Evolutionary conservation across 2,113 vertebrate genomes (phyloP).

Genomic region (Talpa occidentalis): DNA sequence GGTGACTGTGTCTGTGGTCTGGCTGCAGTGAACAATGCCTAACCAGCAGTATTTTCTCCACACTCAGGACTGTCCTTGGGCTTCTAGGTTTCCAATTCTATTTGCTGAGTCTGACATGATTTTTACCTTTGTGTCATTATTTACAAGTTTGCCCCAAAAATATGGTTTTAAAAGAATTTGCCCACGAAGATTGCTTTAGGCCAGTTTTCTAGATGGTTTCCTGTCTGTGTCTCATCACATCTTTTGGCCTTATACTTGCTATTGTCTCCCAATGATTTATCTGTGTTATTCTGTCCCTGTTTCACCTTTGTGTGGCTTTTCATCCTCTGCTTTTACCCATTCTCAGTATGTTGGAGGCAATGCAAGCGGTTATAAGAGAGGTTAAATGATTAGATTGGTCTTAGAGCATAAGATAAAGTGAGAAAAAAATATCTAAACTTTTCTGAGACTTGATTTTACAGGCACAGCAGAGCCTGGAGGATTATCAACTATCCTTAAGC

Average conservation of each 20-base stretch:
- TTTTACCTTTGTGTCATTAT: conserved; percentile 34
- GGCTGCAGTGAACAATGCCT: conserved; percentile 48
- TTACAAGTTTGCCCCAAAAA: conserved; percentile 26
- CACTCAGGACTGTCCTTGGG: conserved; percentile 47
- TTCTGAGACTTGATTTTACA: too few relatives aligned
- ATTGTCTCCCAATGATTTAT: neutral
- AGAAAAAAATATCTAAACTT: too few relatives aligned
- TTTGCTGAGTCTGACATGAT: conserved; percentile 58
- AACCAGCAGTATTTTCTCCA: conserved; percentile 61
- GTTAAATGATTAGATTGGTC: too few relatives aligned
- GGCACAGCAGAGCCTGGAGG: too few relatives aligned
- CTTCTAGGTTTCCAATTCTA: conserved; percentile 14
- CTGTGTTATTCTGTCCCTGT: neutral
- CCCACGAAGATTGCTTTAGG: neutral
- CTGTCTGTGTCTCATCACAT: neutral
- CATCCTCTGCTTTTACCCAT: neutral
- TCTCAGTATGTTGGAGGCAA: neutral
- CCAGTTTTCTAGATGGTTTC: neutral
- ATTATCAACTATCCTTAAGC: too few relatives aligned
- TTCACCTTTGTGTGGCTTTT: neutral
- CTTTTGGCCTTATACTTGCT: neutral
- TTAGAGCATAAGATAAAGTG: too few relatives aligned
- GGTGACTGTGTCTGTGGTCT: neutral
- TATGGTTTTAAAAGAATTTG: conserved; percentile 5
- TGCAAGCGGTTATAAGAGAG: too few relatives aligned